Evolutionary conservation across 2,113 vertebrate species (phyloP).

Genomic region (Carlito syrichta): DNA sequence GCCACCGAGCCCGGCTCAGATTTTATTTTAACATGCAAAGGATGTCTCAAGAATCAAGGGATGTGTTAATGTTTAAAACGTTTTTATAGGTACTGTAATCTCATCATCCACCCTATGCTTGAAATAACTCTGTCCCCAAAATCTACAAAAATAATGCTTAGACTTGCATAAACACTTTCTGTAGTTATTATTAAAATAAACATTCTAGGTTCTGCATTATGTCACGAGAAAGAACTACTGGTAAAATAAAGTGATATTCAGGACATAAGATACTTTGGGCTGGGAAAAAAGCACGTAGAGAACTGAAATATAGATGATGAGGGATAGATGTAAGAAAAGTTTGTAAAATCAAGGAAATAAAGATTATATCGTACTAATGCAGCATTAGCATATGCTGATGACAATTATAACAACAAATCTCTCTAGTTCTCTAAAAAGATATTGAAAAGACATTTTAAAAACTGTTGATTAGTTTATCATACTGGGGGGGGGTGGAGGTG

Average conservation of each 20-base stretch:
- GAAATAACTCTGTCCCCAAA: neutral
- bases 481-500: no score
- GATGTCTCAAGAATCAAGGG: neutral
- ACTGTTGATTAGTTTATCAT: neutral
- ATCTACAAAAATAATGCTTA: neutral
- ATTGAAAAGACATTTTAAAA: neutral
- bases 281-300: neutral
- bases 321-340: neutral
- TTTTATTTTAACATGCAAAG: neutral
- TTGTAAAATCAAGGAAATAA: neutral
- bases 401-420: neutral
- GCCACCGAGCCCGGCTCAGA: no score
- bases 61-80: neutral
- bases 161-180: neutral
- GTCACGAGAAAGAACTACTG: neutral
- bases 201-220: neutral
- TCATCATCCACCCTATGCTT: neutral
- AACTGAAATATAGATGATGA: neutral
- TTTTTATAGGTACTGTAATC: neutral
- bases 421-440: neutral
- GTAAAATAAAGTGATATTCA: neutral
- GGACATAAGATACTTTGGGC: no score
- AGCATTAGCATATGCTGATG: no score
- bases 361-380: fast-evolving
- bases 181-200: neutral